Percentiles rank a stretch among this genome's conserved stretches.
phyloP scores from a whole-genome alignment of 2,888 invertebrate species.

The Pachliopta kotzebuea region DNA sequence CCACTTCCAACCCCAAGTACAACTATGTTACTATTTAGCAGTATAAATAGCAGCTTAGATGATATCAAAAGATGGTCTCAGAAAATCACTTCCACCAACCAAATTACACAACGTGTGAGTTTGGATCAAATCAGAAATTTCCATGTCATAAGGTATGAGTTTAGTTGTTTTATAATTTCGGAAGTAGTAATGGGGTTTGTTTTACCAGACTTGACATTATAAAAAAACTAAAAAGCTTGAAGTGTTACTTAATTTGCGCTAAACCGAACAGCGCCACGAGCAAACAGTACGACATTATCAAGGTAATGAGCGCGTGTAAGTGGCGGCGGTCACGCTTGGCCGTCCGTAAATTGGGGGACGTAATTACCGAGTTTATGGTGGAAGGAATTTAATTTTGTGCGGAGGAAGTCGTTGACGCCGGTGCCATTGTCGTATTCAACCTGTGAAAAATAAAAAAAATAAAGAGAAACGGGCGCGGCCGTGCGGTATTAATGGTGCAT shows the following conservation, averaged over 20 bases:
- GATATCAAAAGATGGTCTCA: too few relatives aligned
- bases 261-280: conserved; percentile 28
- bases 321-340: conserved; percentile 49
- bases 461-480: neutral
- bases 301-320: conserved; percentile 44
- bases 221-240: too few relatives aligned
- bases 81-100: too few relatives aligned
- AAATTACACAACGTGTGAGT: too few relatives aligned
- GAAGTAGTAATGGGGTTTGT: too few relatives aligned
- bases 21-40: too few relatives aligned
- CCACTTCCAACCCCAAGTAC: too few relatives aligned
- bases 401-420: conserved; percentile 54
- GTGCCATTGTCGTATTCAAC: conserved; percentile 32
- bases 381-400: conserved; percentile 52
- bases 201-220: too few relatives aligned
- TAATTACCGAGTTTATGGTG: conserved; percentile 59
- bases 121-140: too few relatives aligned
- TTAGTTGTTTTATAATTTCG: too few relatives aligned
- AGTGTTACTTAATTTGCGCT: conserved; percentile 23
- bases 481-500: conserved; percentile 19
- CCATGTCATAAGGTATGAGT: too few relatives aligned
- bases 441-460: conserved; percentile 19
- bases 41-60: too few relatives aligned
- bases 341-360: conserved; percentile 59
- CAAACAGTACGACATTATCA: conserved; percentile 53